A percentile compares a stretch with the other conserved stretches of the same genome.
phyloP scores from a whole-genome alignment of 2,113 vertebrate species.

The Ophiodon elongatus region DNA sequence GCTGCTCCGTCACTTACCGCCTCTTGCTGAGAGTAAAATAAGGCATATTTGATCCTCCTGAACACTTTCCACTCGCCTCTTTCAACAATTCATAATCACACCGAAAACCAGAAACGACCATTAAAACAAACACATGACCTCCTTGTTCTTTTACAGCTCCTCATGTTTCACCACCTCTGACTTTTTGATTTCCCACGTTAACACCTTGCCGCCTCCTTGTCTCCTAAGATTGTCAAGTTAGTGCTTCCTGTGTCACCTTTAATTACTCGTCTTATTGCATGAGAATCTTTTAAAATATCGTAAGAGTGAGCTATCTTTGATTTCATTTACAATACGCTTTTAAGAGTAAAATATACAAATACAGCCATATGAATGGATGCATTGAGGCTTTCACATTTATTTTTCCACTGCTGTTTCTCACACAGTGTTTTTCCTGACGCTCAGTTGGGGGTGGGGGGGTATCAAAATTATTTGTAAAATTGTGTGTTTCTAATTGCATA shows the following conservation, averaged over 20 bases:
- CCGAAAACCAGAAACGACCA: constrained; percentile 65
- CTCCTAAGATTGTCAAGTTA: constrained; percentile 66
- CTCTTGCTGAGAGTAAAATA: constrained; percentile 43
- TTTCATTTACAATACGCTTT: constrained; percentile 47
- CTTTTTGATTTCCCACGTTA: constrained; percentile 38
- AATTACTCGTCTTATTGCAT: constrained; percentile 40
- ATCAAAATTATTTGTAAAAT: constrained; percentile 28
- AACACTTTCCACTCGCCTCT: constrained; percentile 68
- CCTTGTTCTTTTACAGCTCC: constrained; percentile 41
- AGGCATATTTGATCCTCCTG: constrained; percentile 57
- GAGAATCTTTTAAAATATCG: constrained; percentile 30
- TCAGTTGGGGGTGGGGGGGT: constrained; percentile 53
- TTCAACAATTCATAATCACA: constrained; percentile 66
- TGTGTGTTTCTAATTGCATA: constrained; percentile 56
- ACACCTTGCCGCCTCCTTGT: constrained; percentile 46
- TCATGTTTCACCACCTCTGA: constrained; percentile 31
- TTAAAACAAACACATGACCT: constrained; percentile 44
- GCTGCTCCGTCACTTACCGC: constrained; percentile 32
- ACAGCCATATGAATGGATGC: constrained; percentile 25
- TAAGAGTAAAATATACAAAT: constrained; percentile 46
- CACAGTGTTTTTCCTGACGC: constrained; percentile 88
- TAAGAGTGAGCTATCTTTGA: constrained; percentile 10
- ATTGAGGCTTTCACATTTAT: constrained; percentile 52
- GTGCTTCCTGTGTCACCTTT: constrained; percentile 44
- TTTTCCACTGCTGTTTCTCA: constrained; percentile 63